Percentiles rank a stretch among this genome's conserved stretches.
Evolutionary conservation across 2,797 vertebrate species (phyloP).

Genomic region (Falco cherrug): DNA sequence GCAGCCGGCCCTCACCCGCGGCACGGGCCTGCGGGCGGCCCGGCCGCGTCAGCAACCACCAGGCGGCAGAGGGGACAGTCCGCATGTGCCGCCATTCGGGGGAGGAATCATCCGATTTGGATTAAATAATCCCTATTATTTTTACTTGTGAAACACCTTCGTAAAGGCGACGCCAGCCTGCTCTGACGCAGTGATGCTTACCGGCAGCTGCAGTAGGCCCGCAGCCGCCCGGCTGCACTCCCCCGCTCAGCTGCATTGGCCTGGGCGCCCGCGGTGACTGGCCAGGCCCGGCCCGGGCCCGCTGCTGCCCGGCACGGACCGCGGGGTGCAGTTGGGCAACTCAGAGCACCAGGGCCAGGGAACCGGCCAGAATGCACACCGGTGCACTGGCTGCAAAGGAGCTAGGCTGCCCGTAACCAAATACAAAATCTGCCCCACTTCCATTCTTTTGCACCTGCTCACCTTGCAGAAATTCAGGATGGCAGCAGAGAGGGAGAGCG

Average conservation of each 20-base stretch:
- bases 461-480: not conserved
- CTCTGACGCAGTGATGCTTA: not conserved
- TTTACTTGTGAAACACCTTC: not conserved
- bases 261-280: not conserved
- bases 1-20: no score
- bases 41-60: not conserved
- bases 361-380: not conserved
- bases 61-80: not conserved
- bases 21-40: not conserved
- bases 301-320: not conserved
- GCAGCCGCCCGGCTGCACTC: not conserved
- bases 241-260: not conserved
- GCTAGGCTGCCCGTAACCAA: not conserved
- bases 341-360: not conserved
- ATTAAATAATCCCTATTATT: not conserved
- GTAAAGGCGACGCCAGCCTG: not conserved
- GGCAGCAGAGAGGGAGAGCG: not conserved
- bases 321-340: not conserved
- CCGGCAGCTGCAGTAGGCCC: not conserved
- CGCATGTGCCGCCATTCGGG: not conserved
- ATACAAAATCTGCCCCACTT: not conserved
- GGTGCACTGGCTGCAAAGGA: not conserved
- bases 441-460: not conserved
- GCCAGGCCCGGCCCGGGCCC: no score
- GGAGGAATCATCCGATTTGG: not conserved